phyloP scores from a whole-genome alignment of 92 coral and sea anemone species.

The Epizoanthus illoricatus region DNA sequence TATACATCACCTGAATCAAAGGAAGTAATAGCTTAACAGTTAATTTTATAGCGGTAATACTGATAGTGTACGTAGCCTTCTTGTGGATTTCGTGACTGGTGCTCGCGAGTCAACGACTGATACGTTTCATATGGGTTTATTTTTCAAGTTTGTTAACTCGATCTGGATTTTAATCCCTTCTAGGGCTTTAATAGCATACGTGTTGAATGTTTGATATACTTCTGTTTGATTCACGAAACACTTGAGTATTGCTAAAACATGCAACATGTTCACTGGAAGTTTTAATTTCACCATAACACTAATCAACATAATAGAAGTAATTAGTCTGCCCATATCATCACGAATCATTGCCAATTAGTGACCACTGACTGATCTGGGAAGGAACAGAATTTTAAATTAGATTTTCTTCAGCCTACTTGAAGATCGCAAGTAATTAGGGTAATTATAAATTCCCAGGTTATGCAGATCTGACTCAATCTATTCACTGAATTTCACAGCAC shows the following conservation, averaged over 20 bases:
- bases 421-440: neutral
- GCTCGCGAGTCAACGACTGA: conserved; percentile 3
- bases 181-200: conserved; percentile 6
- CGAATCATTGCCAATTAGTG: neutral
- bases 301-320: conserved; percentile 8
- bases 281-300: neutral
- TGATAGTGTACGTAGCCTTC: neutral
- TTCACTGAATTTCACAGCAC: neutral
- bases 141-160: conserved; percentile 21
- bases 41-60: neutral
- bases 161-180: neutral
- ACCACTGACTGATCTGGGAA: neutral
- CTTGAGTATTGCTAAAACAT: conserved; percentile 1
- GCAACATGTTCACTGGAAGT: neutral
- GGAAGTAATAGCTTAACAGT: neutral
- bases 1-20: neutral
- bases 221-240: conserved; percentile 3
- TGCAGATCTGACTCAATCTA: neutral
- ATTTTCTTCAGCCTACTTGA: neutral
- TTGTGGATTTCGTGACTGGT: conserved; percentile 33
- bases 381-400: neutral
- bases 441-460: neutral
- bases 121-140: conserved; percentile 12
- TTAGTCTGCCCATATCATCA: neutral
- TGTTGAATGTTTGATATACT: conserved; percentile 18